Conservation (phyloP, 1,140 invertebrate genomes). For the Papilio polytes region DNA sequence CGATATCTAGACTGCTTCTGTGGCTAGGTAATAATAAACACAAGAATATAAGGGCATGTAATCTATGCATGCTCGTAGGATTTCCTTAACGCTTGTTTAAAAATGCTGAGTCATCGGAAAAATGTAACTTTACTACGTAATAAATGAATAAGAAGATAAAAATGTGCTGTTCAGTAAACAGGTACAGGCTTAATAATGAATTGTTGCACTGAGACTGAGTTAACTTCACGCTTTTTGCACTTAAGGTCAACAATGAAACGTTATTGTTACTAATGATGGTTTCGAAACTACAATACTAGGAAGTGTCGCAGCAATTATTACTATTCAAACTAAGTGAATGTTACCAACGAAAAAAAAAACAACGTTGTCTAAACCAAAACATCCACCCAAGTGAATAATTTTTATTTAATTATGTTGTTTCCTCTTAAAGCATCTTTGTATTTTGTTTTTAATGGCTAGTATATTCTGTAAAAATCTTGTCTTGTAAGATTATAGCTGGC, state of each 20-base stretch:
- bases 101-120: background rate
- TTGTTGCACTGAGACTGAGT: conserved; percentile 36
- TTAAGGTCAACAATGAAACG: conserved; percentile 52
- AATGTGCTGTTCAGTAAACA: conserved; percentile 51
- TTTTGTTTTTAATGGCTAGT: background rate
- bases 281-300: conserved; percentile 43
- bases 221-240: conserved; percentile 57
- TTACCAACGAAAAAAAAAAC: background rate
- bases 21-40: background rate
- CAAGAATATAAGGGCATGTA: conserved; percentile 1
- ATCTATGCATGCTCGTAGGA: background rate
- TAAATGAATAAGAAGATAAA: conserved; percentile 24
- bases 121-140: background rate
- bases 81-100: background rate
- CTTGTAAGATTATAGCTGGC: too few species aligned
- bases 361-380: background rate
- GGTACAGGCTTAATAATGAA: conserved; percentile 50
- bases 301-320: background rate
- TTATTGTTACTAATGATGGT: conserved; percentile 49
- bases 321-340: background rate
- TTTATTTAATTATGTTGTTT: background rate
- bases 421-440: background rate
- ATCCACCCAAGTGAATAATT: background rate
- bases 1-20: conserved; percentile 9
- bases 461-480: too few species aligned